These are phyloP conservation scores for Drosophila punjabiensis DNA, from an alignment of 1,140 invertebrate species.

Conservation along the genomic window DNA sequence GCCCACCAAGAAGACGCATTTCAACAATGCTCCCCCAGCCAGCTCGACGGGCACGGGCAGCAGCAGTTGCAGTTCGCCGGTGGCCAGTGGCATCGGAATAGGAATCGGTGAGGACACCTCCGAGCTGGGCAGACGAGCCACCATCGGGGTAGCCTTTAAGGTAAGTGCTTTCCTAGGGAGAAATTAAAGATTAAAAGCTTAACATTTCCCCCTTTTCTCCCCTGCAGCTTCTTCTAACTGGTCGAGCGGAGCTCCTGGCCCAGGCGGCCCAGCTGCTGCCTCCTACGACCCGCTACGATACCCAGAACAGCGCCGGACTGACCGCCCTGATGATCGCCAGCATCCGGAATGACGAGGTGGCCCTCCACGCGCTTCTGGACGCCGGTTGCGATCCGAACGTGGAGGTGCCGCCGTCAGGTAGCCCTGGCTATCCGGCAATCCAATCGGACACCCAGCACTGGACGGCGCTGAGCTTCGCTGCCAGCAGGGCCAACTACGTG, in stretches of 20 bases:
- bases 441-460: constrained; percentile 92
- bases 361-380: constrained; percentile 90
- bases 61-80: constrained; percentile 59
- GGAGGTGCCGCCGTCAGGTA: constrained; percentile 87
- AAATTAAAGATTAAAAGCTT: neutral
- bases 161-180: neutral
- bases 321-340: constrained; percentile 93
- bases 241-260: constrained; percentile 91
- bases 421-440: constrained; percentile 85
- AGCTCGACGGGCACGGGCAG: constrained; percentile 31
- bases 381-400: constrained; percentile 92
- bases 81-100: constrained; percentile 38
- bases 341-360: constrained; percentile 91
- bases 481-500: constrained; percentile 87
- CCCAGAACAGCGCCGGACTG: constrained; percentile 91
- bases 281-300: constrained; percentile 89
- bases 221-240: constrained; percentile 88
- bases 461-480: constrained; percentile 91
- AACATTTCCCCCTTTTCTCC: neutral
- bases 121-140: constrained; percentile 87
- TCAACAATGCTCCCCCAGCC: constrained; percentile 33
- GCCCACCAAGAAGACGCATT: constrained; percentile 79
- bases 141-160: constrained; percentile 92
- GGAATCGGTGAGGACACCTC: constrained; percentile 76
- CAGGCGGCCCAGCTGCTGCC: constrained; percentile 92